phyloP scores from a whole-genome alignment of 2,113 vertebrate species.

The Erythrolamprus reginae region DNA sequence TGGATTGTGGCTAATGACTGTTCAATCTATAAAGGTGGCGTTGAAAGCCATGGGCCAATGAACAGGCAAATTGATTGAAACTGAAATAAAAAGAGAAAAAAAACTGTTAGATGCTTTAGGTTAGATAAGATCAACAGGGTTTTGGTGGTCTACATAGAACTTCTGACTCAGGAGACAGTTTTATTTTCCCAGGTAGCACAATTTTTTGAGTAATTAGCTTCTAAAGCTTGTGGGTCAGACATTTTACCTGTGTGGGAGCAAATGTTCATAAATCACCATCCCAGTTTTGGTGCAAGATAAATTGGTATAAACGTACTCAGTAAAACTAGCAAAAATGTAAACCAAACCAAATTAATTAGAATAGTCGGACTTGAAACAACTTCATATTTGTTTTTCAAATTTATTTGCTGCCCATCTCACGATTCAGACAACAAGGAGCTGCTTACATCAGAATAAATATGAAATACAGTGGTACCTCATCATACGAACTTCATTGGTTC shows the following conservation, averaged over 20 bases:
- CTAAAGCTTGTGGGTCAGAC: background rate
- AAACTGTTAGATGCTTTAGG: background rate
- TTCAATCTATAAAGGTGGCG: background rate
- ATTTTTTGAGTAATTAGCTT: background rate
- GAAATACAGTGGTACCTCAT: too few relatives aligned
- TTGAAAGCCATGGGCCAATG: background rate
- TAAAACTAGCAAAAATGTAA: background rate
- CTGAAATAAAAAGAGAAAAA: background rate
- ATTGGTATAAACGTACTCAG: background rate
- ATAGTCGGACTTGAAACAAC: background rate
- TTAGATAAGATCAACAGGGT: background rate
- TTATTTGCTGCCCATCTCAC: too few relatives aligned
- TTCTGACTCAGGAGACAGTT: background rate
- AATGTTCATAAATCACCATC: background rate
- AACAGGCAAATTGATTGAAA: slow-evolving; percentile 12
- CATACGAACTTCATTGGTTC: too few relatives aligned
- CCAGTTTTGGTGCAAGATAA: background rate
- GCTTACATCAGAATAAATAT: too few relatives aligned
- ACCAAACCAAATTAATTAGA: background rate
- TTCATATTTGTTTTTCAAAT: background rate
- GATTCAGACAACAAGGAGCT: too few relatives aligned
- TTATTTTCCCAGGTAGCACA: background rate
- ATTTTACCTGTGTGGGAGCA: background rate
- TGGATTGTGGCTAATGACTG: background rate
- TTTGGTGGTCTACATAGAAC: background rate